Percentiles rank a stretch among this genome's conserved stretches.
Conservation (phyloP, 2,888 invertebrate species). For the Drosophila nr. fundita region DNA sequence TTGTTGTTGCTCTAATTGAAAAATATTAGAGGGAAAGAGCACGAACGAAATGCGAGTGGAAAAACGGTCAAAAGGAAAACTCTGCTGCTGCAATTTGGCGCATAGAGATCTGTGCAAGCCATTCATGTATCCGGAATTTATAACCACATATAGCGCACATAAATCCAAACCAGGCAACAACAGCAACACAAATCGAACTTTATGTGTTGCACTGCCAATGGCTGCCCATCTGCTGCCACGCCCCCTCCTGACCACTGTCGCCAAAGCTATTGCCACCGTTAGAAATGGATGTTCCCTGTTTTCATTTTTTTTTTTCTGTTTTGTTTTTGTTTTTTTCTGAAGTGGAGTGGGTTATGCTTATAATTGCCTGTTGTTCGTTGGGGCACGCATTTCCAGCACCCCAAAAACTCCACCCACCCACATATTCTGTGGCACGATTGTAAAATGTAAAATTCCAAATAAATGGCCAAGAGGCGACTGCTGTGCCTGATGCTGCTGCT, state of each 20-base stretch:
- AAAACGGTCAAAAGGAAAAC: constrained; percentile 54
- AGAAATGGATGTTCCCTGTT: constrained; percentile 65
- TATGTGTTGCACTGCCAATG: constrained; percentile 79
- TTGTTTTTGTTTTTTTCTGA: neutral
- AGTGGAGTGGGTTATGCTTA: constrained; percentile 57
- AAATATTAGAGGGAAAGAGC: constrained; percentile 57
- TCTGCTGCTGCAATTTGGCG: constrained; percentile 74
- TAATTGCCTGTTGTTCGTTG: constrained; percentile 70
- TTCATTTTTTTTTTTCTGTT: constrained; percentile 11
- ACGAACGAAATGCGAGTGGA: constrained; percentile 42
- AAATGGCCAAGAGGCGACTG: constrained; percentile 70
- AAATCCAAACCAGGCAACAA: constrained; percentile 64
- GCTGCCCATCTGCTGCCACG: constrained; percentile 68
- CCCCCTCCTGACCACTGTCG: constrained; percentile 60
- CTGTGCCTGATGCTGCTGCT: constrained; percentile 64
- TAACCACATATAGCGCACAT: constrained; percentile 80
- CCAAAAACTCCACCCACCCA: constrained; percentile 29
- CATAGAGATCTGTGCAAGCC: constrained; percentile 73
- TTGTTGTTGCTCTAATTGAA: constrained; percentile 71
- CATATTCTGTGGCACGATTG: constrained; percentile 53
- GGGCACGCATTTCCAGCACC: constrained; percentile 53
- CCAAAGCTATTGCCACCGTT: constrained; percentile 81
- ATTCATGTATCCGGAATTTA: constrained; percentile 79
- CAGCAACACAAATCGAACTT: constrained; percentile 70
- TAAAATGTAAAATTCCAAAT: constrained; percentile 81